Base-by-base conservation (phyloP, 2,797 vertebrate genomes). In the Cuculus canorus region DNA sequence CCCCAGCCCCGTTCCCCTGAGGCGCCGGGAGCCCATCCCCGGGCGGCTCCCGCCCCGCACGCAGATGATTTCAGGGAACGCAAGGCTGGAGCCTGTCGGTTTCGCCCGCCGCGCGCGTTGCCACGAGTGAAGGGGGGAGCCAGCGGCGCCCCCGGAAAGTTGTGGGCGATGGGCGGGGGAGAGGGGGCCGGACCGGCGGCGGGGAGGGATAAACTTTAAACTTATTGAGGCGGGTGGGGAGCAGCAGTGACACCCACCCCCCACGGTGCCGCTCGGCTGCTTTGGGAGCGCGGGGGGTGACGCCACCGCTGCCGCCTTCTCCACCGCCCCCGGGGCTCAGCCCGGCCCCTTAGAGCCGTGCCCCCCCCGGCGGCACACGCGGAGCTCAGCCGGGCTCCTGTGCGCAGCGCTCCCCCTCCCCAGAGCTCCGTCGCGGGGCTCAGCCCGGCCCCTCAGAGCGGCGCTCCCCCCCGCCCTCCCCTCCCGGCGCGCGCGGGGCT, bases 91-190 rank as follows among this genome's bases (percentile, higher is more conserved):
- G n/a, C n/a, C n/a, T n/a, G n/a, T n/a, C n/a, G n/a, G n/a, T n/a
- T n/a, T n/a, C n/a, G n/a, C n/a, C n/a, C n/a, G n/a, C 65, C 47
- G 59, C 66, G 95, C 95, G 96, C 94, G 76, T 92, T 91, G 88
- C 86, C 60, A 92, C 53, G n/a, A n/a, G n/a, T n/a, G n/a, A n/a
- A n/a, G n/a, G n/a, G n/a, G 81, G 77, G 80, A 50, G 71, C 84
- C 24, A 11, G 32, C 41, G 92, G 81, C 96, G 95, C 81, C 32
- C 88, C 86, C 95, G 86, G 94, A 97, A 98, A 98, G 98, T 98
- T 97, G 86, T 79, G 54, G 75, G 85, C 64, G 81, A 85, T 94
- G 53, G 75, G 85, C 65, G 87, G 89, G 57, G 60, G 43, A 80
- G 66, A 48, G 52, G 30, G 78, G 65, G 50, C 54, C 32, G 33